These are phyloP conservation scores for Sphaerodactylus townsendi DNA, from an alignment of 2,113 vertebrate genomes.

Conservation along the genomic window DNA sequence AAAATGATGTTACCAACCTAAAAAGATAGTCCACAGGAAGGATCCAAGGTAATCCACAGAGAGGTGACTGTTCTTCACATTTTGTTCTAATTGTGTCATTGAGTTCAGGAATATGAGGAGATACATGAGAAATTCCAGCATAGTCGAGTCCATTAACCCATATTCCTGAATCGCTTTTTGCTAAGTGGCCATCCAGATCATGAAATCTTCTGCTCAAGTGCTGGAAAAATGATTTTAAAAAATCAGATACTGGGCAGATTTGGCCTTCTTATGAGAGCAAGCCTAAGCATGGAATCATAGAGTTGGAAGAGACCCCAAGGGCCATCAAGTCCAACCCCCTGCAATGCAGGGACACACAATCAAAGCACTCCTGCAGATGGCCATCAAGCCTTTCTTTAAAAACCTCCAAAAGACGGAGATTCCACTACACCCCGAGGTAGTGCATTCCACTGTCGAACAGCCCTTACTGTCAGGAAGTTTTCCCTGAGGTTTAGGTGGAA, in stretches of 20 bases:
- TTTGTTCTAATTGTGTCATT: slow-evolving; percentile 85
- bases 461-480: too few relatives aligned
- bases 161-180: slow-evolving; percentile 89
- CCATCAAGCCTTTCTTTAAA: too few relatives aligned
- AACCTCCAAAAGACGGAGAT: too few relatives aligned
- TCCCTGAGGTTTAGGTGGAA: too few relatives aligned
- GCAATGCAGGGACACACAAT: too few relatives aligned
- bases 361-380: too few relatives aligned
- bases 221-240: slow-evolving; percentile 67
- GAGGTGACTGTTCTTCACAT: slow-evolving; percentile 84
- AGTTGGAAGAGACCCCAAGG: too few relatives aligned
- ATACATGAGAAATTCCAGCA: slow-evolving; percentile 88
- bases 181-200: slow-evolving; percentile 81
- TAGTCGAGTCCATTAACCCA: slow-evolving; percentile 98
- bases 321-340: too few relatives aligned
- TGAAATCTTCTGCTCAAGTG: slow-evolving; percentile 88
- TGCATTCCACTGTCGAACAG: too few relatives aligned
- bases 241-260: background rate
- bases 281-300: too few relatives aligned
- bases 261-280: background rate
- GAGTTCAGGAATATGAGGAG: slow-evolving; percentile 87
- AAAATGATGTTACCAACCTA: slow-evolving; percentile 77
- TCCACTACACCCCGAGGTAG: too few relatives aligned
- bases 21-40: slow-evolving; percentile 91
- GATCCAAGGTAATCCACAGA: slow-evolving; percentile 95